Base-by-base conservation (phyloP, 2,797 vertebrate genomes). In the Falco columbarius region DNA sequence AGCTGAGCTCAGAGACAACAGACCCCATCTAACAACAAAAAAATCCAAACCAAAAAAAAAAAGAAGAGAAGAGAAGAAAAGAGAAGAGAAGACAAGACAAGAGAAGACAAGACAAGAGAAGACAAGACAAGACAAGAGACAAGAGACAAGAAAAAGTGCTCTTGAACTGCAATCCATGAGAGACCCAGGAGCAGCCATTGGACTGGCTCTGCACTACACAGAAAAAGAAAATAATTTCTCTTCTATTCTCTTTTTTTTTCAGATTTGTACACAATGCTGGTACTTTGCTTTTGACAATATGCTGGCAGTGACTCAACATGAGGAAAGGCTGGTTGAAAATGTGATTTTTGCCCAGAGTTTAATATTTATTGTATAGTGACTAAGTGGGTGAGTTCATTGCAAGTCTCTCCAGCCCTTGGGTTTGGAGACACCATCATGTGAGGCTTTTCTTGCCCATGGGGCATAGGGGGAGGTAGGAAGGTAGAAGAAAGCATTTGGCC, bases 1-100 rank as follows among this genome's bases (percentile, higher is more conserved):
- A 86, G 6, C n/a, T 89, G 27, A 86, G 5, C 15, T 74, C 38
- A 40, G 38, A 55, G 30, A 51, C 30, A 56, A 72, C 12, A 82
- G 10, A 44, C 1, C 4, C 23, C 10, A 36, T 20, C 36, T 59
- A 81, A 16, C 22, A 59, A 62, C 3, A 68, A 80, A 68, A 61
- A 46, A 22, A 8, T 14, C 49, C 18, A 24, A 32, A 67, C 12
- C 30, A 73, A 51, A 32, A 32, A 65, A 20, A 24, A 12, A 2
- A 30, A 8, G 2, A 19, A 20, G 27, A 29, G 16, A 4, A 12
- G 7, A 4, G 6, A 29, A 18, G 5, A 14, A 14, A 19, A 20
- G 27, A 29, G 16, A 4, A 12, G 6, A 6, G 4, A 29, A 14
- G 5, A 2, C 2, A 11, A 10, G 4, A 3, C 2, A 4, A 14